phyloP scores from a whole-genome alignment of 2,113 vertebrate genomes.

The Galbula dea region DNA sequence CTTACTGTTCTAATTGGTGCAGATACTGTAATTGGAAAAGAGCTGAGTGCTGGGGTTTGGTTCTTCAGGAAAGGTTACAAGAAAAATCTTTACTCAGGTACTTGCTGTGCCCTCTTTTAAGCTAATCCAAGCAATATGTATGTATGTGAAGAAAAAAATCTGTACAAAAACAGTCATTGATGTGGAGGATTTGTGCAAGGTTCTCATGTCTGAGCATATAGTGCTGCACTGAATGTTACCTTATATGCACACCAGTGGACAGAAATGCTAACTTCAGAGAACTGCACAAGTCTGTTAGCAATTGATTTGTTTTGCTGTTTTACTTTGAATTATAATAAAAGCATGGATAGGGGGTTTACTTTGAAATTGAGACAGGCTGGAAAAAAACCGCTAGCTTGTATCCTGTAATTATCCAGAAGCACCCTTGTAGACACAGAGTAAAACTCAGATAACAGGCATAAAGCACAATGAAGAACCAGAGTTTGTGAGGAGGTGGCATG shows the following conservation, averaged over 20 bases:
- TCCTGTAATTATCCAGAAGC: slow-evolving; percentile 8
- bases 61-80: neutral
- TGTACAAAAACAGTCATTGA: neutral
- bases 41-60: neutral
- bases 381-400: neutral
- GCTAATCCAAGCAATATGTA: neutral
- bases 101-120: neutral
- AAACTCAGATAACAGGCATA: neutral
- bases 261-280: slow-evolving; percentile 25
- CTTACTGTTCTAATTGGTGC: neutral
- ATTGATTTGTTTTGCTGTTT: slow-evolving; percentile 42
- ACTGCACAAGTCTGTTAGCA: neutral
- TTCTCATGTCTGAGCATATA: neutral
- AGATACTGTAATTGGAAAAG: neutral
- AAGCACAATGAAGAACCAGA: neutral
- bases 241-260: neutral
- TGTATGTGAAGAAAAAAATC: neutral
- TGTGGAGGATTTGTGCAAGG: neutral
- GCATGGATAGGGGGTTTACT: neutral
- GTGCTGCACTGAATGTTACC: neutral
- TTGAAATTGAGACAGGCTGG: slow-evolving; percentile 26
- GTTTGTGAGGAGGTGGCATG: neutral
- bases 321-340: slow-evolving; percentile 7
- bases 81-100: neutral
- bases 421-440: neutral